Conservation (phyloP, 2,797 vertebrate genomes). For the Scyliorhinus canicula region DNA sequence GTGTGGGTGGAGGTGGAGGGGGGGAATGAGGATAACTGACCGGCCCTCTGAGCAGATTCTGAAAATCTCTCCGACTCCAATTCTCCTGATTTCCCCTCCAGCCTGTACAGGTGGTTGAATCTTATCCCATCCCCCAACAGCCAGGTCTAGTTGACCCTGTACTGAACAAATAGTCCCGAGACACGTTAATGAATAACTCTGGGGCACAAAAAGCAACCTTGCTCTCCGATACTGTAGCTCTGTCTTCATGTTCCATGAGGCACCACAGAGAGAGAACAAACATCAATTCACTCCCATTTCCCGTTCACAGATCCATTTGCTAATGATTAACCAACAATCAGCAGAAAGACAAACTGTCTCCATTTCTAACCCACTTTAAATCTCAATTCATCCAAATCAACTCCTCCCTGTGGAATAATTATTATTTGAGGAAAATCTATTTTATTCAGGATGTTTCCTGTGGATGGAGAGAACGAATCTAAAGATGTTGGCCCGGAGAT, state of each 20-base stretch:
- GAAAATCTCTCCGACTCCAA: not conserved
- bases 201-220: not conserved
- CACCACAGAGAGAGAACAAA: not conserved
- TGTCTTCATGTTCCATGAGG: not conserved
- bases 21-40: not conserved
- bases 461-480: not conserved
- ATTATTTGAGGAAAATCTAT: not conserved
- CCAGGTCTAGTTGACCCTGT: not conserved
- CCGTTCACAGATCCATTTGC: not conserved
- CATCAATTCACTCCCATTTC: not conserved
- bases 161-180: not conserved
- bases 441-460: not conserved
- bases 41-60: too few relatives aligned
- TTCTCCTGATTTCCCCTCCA: not conserved
- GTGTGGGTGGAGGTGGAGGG: not conserved
- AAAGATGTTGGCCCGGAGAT: not conserved
- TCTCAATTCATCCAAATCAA: not conserved
- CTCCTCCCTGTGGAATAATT: not conserved
- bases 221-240: not conserved
- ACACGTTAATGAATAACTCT: not conserved
- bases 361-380: not conserved
- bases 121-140: not conserved
- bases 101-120: not conserved
- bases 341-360: not conserved
- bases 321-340: not conserved